Base-by-base conservation (phyloP, 2,888 invertebrate genomes). In the Cephonodes hylas region DNA sequence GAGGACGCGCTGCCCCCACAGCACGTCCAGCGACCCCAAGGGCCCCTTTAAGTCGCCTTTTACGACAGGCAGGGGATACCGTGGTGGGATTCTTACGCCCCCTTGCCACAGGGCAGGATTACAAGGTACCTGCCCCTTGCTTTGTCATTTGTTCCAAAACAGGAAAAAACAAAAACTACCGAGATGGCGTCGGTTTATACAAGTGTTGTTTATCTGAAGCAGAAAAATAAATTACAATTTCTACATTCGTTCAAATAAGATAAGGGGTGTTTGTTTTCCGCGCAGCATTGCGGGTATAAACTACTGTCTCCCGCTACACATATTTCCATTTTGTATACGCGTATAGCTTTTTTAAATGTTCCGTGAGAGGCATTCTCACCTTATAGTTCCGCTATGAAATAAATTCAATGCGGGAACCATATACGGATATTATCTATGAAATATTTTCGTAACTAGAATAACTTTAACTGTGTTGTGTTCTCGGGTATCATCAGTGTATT, bases 251-350 rank as follows among this genome's bases (percentile, higher is more conserved):
- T 3, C 20, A n/a, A 38, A 18, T 8, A 53, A 31, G 18, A 53
- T 18, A 10, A 46, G 31, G n/a, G 27, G 27, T 53, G 27, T 53
- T 53, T 31, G 18, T 53, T 53, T 15, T 31, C 18, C 18, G 27
- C 31, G 27, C 27, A 13, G 48, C 25, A 15, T 27, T 31, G 53
- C 31, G 31, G 10, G 59, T 62, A 58, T 60, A 57, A 63, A 63
- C 60, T 58, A 65, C 22, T 25, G 42, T 38, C 10, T 42, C 57
- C 34, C 42, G 25, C 23, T 58, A 23, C 53, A 31, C 31, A 31
- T 53, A 53, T 53, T 31, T 31, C 4, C 31, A 10, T 53, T 27
- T 18, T 53, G 31, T 53, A 31, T 31, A 53, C 10, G 27, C 27
- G 27, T 3, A 18, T 31, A 18, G 18, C 7, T 18, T 15, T 18